Evolutionary conservation across 2,888 invertebrate genomes (phyloP).

Genomic region (Eupithecia inturbata): DNA sequence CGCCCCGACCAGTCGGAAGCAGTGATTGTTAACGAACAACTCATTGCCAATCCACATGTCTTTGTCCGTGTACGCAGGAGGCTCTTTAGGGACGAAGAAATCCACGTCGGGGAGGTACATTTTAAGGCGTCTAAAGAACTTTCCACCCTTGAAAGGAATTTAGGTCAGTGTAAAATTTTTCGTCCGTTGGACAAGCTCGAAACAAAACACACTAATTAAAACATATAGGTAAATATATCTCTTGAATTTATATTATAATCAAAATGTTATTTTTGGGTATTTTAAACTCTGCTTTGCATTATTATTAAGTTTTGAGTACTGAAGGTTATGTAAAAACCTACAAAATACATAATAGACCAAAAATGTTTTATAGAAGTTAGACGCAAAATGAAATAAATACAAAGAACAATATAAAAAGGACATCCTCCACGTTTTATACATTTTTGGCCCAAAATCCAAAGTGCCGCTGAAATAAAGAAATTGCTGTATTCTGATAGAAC

Average conservation of each 20-base stretch:
- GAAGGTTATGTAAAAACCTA: background rate
- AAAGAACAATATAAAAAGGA: too few species aligned
- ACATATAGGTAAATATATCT: background rate
- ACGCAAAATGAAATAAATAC: too few species aligned
- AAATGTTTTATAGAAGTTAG: too few species aligned
- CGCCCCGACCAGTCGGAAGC: conserved; percentile 90
- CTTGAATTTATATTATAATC: too few species aligned
- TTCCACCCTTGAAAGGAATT: conserved; percentile 75
- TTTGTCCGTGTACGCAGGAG: conserved; percentile 89
- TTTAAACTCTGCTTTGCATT: background rate
- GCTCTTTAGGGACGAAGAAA: conserved; percentile 88
- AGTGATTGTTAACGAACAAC: conserved; percentile 89
- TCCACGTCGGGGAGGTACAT: conserved; percentile 90
- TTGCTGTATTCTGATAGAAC: too few species aligned
- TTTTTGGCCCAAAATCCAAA: too few species aligned
- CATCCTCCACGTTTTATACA: too few species aligned
- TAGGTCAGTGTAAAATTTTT: background rate
- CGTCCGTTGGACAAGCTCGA: background rate
- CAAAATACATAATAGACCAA: background rate
- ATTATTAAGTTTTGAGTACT: background rate
- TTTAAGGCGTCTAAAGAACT: conserved; percentile 87
- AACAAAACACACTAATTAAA: background rate
- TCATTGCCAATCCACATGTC: conserved; percentile 94
- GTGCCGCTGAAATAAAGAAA: too few species aligned
- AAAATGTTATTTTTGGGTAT: background rate